Base-by-base conservation (phyloP, 1,140 invertebrate genomes). In the Drosophila kurseongensis region DNA sequence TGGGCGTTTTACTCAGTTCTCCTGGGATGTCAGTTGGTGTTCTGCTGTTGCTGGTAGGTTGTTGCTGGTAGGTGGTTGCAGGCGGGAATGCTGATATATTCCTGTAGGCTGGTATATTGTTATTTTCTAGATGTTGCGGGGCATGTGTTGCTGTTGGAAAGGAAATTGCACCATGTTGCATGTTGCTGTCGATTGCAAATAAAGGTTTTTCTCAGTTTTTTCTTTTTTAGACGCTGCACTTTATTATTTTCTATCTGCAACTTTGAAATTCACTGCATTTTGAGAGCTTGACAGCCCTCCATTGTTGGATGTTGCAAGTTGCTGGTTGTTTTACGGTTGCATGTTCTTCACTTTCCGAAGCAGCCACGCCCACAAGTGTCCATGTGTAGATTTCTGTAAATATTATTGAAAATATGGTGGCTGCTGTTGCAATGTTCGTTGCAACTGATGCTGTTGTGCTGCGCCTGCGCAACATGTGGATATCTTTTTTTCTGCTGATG, bases 321-420 rank as follows among this genome's bases (percentile, higher is more conserved):
- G 45, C 57, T 35, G 29, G 41, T 56, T 35, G 47, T 13, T 14
- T 35, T 6, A 2, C 8, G 29, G 36, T n/a, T 58, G n/a, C 48
- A 45, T 54, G 14, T 42, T 32, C 45, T 36, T 69, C 67, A 85
- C 56, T 85, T 85, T 38, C 60, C 63, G 68, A 72, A 89, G 48
- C 76, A 78, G 45, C 72, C 73, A 89, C 90, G 90, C 81, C 90
- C 90, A 86, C 85, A 91, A 42, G 84, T 91, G 59, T 91, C 75
- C 84, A 86, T 78, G 61, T 91, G 85, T 54, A 76, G 79, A 47
- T 85, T 91, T 91, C 90, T 91, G 82, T 29, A 80, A 91, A 60
- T 75, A 88, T 78, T 78, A 55, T 83, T 58, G 36, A 47, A 72
- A 78, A 61, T 75, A 45, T 66, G 67, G 18, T 75, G 71, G 54